A percentile compares a stretch with the other conserved stretches of the same genome.
These are phyloP conservation scores for Amphiprion ocellaris DNA, from an alignment of 2,113 vertebrate genomes.

Conservation along the genomic window DNA sequence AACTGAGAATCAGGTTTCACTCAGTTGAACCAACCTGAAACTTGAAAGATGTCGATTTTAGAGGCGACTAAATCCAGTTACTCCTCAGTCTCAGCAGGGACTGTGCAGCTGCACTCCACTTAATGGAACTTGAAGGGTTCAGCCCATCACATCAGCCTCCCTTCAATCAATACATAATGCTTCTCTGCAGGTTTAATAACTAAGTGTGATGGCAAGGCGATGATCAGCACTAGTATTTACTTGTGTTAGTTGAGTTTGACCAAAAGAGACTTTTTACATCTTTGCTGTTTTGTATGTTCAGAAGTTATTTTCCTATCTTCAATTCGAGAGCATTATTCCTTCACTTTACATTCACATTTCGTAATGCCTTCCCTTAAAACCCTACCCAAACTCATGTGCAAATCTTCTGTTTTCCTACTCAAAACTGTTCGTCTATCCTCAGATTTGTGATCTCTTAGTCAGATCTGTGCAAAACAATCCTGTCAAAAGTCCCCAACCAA, in stretches of 20 bases:
- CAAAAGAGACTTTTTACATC: no score
- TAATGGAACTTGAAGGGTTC: constrained; percentile 30
- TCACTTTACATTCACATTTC: no score
- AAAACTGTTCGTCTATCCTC: no score
- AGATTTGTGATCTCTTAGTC: no score
- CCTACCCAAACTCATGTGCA: no score
- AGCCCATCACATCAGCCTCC: constrained; percentile 23
- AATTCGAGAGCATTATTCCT: no score
- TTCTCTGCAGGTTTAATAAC: constrained; percentile 20
- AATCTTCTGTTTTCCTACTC: no score
- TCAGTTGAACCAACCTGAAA: constrained; percentile 24
- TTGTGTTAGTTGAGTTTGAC: background rate
- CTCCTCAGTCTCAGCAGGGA: constrained; percentile 35
- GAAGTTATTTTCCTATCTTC: no score
- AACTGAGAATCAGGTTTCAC: constrained; percentile 44
- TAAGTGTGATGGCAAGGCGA: constrained; percentile 3
- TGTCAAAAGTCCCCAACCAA: no score
- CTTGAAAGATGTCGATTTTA: constrained; percentile 29
- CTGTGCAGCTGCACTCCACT: constrained; percentile 47
- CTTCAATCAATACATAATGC: constrained; percentile 39
- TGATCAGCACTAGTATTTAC: constrained; percentile 6
- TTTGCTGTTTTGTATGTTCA: no score
- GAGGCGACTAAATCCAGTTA: constrained; percentile 39
- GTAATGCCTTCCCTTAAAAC: no score
- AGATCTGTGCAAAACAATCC: no score